Evolutionary conservation across 2,888 invertebrate species (phyloP).

Genomic region (Buathra laborator): DNA sequence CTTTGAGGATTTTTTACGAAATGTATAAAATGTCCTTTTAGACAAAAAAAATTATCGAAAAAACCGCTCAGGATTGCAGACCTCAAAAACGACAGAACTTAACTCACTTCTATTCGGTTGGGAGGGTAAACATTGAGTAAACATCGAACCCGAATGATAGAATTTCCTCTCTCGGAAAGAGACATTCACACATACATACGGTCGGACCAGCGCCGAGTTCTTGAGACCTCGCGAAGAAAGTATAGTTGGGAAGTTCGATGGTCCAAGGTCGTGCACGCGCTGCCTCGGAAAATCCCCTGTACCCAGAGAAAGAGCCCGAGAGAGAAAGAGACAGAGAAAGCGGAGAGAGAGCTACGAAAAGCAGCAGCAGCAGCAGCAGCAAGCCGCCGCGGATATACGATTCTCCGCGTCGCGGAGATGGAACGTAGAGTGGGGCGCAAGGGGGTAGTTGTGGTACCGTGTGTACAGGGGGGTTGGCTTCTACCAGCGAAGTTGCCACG

Average conservation of each 20-base stretch:
- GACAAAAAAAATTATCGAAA: too few species aligned
- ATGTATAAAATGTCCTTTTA: too few species aligned
- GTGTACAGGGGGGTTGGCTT: background rate
- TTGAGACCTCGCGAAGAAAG: slow-evolving; percentile 36
- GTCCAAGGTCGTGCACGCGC: slow-evolving; percentile 68
- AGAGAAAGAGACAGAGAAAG: background rate
- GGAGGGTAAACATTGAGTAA: background rate
- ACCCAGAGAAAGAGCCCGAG: slow-evolving; percentile 35
- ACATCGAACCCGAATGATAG: background rate
- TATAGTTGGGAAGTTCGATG: slow-evolving; percentile 53
- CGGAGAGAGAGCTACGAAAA: slow-evolving; percentile 31
- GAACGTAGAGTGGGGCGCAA: background rate
- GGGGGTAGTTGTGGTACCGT: slow-evolving; percentile 6
- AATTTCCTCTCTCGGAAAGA: slow-evolving; percentile 9
- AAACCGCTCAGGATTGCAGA: too few species aligned
- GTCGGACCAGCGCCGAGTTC: slow-evolving; percentile 11
- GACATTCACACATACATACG: background rate
- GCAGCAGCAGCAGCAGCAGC: slow-evolving; percentile 47
- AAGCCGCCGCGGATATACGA: slow-evolving; percentile 40
- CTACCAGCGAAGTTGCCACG: slow-evolving; percentile 37
- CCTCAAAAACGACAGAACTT: too few species aligned
- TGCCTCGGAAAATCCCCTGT: slow-evolving; percentile 50
- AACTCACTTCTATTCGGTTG: too few species aligned
- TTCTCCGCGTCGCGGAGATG: background rate
- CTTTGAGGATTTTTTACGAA: too few species aligned